Base-by-base conservation (phyloP, 2,113 vertebrate genomes). In the Apeltes quadracus region DNA sequence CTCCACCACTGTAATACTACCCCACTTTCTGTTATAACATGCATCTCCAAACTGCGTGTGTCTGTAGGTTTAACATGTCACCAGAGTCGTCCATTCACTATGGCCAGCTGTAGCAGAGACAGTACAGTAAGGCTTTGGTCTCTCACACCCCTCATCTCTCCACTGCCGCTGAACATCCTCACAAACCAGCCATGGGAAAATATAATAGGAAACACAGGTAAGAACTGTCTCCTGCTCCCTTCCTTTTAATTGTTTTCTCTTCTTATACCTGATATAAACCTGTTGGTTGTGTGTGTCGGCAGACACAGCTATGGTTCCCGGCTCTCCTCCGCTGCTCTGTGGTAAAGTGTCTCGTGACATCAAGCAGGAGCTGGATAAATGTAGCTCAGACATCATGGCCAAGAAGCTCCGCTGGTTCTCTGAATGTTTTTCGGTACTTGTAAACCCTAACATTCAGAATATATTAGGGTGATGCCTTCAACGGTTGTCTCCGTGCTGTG, bases 61-160 rank as follows among this genome's bases (percentile, higher is more conserved):
- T 61, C 14, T 54, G 38, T 79, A 99, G 98, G 98, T 63, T 82
- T 99, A 74, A 96, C 97, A 0, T 99, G 96, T 67, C 98, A 99
- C 69, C 96, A 97, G 22, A 95, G 85, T 57, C 94, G 95, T 38
- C 98, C 98, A 0, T 99, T 99, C 90, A 99, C 96, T 10, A 95
- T 99, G 96, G 98, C 98, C 1, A 98, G 97, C 70, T 99, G 97
- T 61, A 98, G 97, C 73, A 95, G 98, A 48, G 98, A 99, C 87
- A 99, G 97, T 13, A 99, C 98, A 4, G 97, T 99, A 77, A 92
- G 98, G 57, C 94, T 99, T 18, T 99, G 98, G 98, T 98, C 98
- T 3, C 82, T 99, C 78, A 93, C 95, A 0, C 94, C 97, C 3
- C 92, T 99, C 63, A 94, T 97, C 79, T 92, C 94, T 2, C 94